Conservation (phyloP, 1,140 invertebrate genomes). For the Battus philenor region DNA sequence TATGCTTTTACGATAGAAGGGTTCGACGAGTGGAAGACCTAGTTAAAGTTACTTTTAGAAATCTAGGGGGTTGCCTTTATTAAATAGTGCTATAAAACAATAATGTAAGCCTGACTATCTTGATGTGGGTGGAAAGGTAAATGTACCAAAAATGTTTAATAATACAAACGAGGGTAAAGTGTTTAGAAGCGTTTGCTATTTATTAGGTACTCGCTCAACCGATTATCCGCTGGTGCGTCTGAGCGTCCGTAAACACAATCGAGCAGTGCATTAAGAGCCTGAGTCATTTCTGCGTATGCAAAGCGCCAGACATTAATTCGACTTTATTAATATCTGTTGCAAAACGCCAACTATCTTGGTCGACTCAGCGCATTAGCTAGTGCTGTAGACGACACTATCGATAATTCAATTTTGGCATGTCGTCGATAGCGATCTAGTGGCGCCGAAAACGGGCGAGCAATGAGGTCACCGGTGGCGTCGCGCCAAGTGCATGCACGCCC, state of each 20-base stretch:
- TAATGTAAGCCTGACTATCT: too few relatives aligned
- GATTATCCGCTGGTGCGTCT: constrained; percentile 1
- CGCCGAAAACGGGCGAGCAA: constrained; percentile 55
- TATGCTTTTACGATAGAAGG: too few relatives aligned
- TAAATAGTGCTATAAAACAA: too few relatives aligned
- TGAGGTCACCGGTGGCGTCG: constrained; percentile 52
- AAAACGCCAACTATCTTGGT: constrained; percentile 6
- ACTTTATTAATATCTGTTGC: constrained; percentile 25
- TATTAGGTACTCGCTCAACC: constrained; percentile 2
- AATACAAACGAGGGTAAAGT: too few relatives aligned
- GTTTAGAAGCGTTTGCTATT: constrained; percentile 8
- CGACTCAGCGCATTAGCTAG: constrained; percentile 16
- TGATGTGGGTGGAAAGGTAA: too few relatives aligned
- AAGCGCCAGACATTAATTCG: constrained; percentile 24
- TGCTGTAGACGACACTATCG: constrained; percentile 25
- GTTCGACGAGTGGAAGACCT: too few relatives aligned
- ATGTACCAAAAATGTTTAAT: too few relatives aligned
- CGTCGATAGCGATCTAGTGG: constrained; percentile 53
- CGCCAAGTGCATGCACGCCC: constrained; percentile 42
- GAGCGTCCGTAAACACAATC: constrained; percentile 15
- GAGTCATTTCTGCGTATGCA: constrained; percentile 16
- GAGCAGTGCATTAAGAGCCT: constrained; percentile 25
- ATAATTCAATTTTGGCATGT: constrained; percentile 50
- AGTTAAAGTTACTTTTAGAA: too few relatives aligned
- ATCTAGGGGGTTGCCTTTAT: too few relatives aligned